Base-by-base conservation (phyloP, 1,140 invertebrate genomes). In the Cecropterus lyciades region DNA sequence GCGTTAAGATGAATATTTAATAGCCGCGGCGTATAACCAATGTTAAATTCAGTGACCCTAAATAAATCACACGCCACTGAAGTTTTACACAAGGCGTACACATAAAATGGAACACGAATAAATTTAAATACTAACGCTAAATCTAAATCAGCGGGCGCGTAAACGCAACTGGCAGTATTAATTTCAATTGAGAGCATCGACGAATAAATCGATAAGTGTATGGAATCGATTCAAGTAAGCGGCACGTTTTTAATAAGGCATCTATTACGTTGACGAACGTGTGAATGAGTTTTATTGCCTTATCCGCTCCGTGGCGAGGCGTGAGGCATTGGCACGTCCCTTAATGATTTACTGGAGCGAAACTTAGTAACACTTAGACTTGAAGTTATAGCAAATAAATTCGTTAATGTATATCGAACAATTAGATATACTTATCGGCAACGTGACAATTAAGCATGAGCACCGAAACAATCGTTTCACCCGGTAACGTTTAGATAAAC, bases 281-380 rank as follows among this genome's bases (percentile, higher is more conserved):
- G 86, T 91, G 87, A 91, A 91, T 91, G 87, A 87, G 75, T 87
- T 81, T 85, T 89, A 89, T 86, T 82, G 76, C 89, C 89, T 84
- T 91, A 82, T 87, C 73, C 76, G 86, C 82, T 73, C 68, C 11
- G 68, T 68, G 66, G 64, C 67, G 59, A 67, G 67, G 69, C 65
- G 52, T 57, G 68, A 72, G 65, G 81, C 78, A 84, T 87, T 89
- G 77, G 75, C 75, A 83, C 73, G 86, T 89, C 84, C 68, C 71
- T 78, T 80, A 83, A 87, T 89, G 84, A 91, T 91, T 85, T 85
- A 88, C 73, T 67, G 68, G 71, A 69, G 69, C n/a, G 2, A 13
- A 40, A 40, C 65, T 66, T 24, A 24, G 46, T 64, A 68, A 65
- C 17, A 43, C n/a, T n/a, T n/a, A n/a, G 48, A 51, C 57, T 67